These are phyloP conservation scores for Oscheius sp. DNA, from an alignment of 2,888 invertebrate species.

Conservation along the genomic window DNA sequence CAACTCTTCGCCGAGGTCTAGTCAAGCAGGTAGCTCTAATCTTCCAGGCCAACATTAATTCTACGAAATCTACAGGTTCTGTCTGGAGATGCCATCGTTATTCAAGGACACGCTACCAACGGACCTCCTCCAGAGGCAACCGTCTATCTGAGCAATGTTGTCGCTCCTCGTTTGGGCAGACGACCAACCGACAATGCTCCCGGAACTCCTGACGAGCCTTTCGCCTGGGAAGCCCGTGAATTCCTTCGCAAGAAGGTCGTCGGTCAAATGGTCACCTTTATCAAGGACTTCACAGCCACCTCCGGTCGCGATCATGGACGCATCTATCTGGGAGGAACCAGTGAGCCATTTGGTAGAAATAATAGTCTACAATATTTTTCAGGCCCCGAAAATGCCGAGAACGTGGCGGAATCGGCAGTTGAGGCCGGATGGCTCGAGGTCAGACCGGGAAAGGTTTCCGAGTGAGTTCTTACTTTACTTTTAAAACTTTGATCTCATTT, in stretches of 20 bases:
- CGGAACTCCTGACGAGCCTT: constrained; percentile 78
- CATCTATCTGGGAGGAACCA: constrained; percentile 67
- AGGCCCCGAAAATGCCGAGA: constrained; percentile 81
- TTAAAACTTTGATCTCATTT: too few species aligned
- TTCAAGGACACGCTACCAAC: constrained; percentile 85
- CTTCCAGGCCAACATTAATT: not conserved
- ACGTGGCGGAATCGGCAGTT: constrained; percentile 88
- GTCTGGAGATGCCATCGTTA: constrained; percentile 94
- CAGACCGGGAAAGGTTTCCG: constrained; percentile 73
- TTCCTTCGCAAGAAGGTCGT: constrained; percentile 90
- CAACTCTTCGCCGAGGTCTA: constrained; percentile 52
- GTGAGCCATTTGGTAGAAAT: constrained; percentile 36
- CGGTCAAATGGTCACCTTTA: constrained; percentile 83
- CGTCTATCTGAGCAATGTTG: constrained; percentile 88
- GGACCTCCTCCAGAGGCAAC: constrained; percentile 87
- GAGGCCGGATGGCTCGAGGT: constrained; percentile 90
- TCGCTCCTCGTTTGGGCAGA: constrained; percentile 89
- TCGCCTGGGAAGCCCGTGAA: constrained; percentile 97
- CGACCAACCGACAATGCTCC: constrained; percentile 79
- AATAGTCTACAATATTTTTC: not conserved
- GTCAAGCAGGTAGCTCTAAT: constrained; percentile 51
- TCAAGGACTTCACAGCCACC: constrained; percentile 83
- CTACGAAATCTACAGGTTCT: constrained; percentile 80
- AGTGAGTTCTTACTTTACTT: constrained; percentile 51
- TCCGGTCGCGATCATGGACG: constrained; percentile 88